Percentiles rank a stretch among this genome's conserved stretches.
Conservation (phyloP, 2,888 invertebrate species). For the Tyria jacobaeae region DNA sequence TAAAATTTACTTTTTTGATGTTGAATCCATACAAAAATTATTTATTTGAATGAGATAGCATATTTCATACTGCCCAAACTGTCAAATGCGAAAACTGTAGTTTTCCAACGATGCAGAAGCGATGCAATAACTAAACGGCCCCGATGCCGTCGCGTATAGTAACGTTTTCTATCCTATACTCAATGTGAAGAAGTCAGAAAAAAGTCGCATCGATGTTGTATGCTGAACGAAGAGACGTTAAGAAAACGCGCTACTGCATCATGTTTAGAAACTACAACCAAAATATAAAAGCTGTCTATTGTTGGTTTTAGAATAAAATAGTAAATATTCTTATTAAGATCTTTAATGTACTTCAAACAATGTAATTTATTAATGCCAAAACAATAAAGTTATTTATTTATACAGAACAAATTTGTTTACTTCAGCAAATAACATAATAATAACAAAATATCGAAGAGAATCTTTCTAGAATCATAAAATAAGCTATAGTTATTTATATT, state of each 20-base stretch:
- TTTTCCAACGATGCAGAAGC: too few species aligned
- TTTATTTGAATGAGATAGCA: neutral
- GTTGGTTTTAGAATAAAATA: conserved; percentile 38
- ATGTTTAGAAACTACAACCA: too few species aligned
- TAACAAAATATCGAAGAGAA: conserved; percentile 35
- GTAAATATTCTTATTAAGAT: conserved; percentile 58
- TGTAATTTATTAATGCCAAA: conserved; percentile 69
- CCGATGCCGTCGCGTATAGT: too few species aligned
- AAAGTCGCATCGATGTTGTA: too few species aligned
- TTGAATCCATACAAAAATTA: neutral
- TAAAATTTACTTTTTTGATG: neutral
- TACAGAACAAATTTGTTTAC: conserved; percentile 43
- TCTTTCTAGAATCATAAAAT: conserved; percentile 18
- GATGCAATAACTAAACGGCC: too few species aligned
- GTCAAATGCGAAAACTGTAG: too few species aligned
- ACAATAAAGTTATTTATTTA: conserved; percentile 70
- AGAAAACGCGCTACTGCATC: too few species aligned
- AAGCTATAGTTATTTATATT: conserved; percentile 14
- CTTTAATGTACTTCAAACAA: conserved; percentile 63
- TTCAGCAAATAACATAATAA: conserved; percentile 29
- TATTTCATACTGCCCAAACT: neutral
- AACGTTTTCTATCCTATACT: too few species aligned
- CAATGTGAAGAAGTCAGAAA: too few species aligned
- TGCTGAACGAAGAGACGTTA: too few species aligned
- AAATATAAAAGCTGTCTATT: neutral